phyloP scores from a whole-genome alignment of 1,140 invertebrate genomes.

The Lasaia peninsularis region DNA sequence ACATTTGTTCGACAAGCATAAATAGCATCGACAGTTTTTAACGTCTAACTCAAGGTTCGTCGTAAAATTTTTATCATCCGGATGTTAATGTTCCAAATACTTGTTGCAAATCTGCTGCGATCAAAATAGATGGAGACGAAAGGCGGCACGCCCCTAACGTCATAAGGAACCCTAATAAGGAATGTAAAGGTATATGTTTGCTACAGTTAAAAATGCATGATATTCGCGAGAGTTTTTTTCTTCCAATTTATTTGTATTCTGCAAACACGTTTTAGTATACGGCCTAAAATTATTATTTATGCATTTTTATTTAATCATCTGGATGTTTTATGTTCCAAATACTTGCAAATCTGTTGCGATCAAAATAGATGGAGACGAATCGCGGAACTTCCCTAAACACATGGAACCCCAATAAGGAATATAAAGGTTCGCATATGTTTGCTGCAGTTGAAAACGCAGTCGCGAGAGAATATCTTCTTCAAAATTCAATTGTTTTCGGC shows the following conservation, averaged over 20 bases:
- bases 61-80: constrained; percentile 21
- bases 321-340: constrained; percentile 21
- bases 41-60: constrained; percentile 16
- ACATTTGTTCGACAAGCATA: constrained; percentile 8
- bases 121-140: constrained; percentile 30
- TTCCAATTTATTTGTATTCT: too few species aligned
- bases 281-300: too few species aligned
- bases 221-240: background rate
- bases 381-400: constrained; percentile 13
- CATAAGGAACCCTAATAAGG: constrained; percentile 52
- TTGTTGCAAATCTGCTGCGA: constrained; percentile 17
- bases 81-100: constrained; percentile 20
- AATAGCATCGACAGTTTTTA: constrained; percentile 18
- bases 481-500: too few species aligned
- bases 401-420: constrained; percentile 57
- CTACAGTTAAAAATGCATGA: background rate
- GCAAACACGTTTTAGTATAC: too few species aligned
- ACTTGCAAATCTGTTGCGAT: constrained; percentile 18
- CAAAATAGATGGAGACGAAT: constrained; percentile 29
- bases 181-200: constrained; percentile 37
- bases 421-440: constrained; percentile 33
- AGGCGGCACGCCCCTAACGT: constrained; percentile 12
- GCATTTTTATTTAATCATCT: constrained; percentile 22
- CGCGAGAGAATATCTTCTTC: background rate
- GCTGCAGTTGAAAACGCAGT: background rate